Conservation (phyloP, 2,113 vertebrate species). For the Rattus rattus region DNA sequence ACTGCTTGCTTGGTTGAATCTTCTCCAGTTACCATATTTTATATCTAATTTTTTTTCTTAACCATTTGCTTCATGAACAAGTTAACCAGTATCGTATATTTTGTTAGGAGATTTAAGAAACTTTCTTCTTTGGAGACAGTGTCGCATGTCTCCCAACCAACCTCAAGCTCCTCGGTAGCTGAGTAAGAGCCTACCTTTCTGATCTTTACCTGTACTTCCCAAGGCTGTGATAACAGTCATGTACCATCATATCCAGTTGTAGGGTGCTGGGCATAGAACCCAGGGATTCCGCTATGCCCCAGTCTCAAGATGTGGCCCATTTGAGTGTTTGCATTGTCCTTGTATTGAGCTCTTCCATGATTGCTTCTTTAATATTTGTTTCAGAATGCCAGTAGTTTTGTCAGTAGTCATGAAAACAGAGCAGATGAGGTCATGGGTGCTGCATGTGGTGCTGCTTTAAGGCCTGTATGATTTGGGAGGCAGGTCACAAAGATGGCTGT, state of each 20-base stretch:
- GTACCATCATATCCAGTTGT: not conserved
- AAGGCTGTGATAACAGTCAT: not conserved
- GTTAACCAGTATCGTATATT: slow-evolving; percentile 4
- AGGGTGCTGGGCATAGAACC: not conserved
- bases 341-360: slow-evolving; percentile 40
- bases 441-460: not conserved
- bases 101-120: slow-evolving; percentile 36
- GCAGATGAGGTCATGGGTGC: not conserved
- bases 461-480: not conserved
- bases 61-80: slow-evolving; percentile 40
- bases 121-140: not conserved
- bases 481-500: slow-evolving; percentile 21
- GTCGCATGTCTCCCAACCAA: not conserved
- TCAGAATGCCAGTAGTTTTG: not conserved
- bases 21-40: slow-evolving; percentile 6
- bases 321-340: not conserved
- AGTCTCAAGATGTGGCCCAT: not conserved
- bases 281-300: not conserved
- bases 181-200: not conserved
- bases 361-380: slow-evolving; percentile 43
- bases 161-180: not conserved
- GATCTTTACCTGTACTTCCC: not conserved
- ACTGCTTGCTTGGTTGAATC: slow-evolving; percentile 26
- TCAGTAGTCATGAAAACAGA: slow-evolving; percentile 29
- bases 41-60: slow-evolving; percentile 40